Evolutionary conservation across 2,797 vertebrate species (phyloP), one percentile per base, ranked within the genome.

Genomic region (Chromobotia macracanthus): DNA sequence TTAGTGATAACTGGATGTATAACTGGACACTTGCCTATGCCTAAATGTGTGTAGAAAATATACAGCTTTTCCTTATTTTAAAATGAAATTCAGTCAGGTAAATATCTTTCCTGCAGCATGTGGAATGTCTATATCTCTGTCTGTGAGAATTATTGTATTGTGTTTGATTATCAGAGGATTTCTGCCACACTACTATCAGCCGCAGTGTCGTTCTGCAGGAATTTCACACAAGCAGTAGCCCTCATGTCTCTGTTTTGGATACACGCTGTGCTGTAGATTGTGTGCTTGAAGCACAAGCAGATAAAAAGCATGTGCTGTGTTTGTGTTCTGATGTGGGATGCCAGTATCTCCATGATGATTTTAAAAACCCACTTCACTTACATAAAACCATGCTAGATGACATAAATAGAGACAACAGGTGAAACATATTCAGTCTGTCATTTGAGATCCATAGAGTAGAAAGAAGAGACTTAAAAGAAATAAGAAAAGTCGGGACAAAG

Each of bases 101-200:
- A 31, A 61, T 16, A 7, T 18, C 25, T 16, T 35, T 72, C 50
- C 21, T 16, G 19, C 5, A 64, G 64, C 41, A 56, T 64, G 19
- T 21, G 48, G 64, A 77, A 69, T 74, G 25, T 50, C 6, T 18
- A 4, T 78, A 35, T 51, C 10, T 35, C 23, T 68, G 66, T 78
- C 55, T 65, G 46, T 53, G 56, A 60, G 60, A 79, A 28, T 67
- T 55, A 60, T 38, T 53, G 44, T 12, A 25, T 58, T 70, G 66
- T 75, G 44, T 72, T 18, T 46, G 77, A 21, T 65, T 11, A 31
- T 23, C 10, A 3, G 15, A 35, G 16, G 31, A 65, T 35, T 56
- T 67, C 51, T 80, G 31, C 74, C 66, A 64, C 64, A 67, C 77
- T 31, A 80, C 68, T 80, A 84, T 84, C 73, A 66, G 61, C 72